Conservation (phyloP, 2,113 vertebrate species). For the Tachysurus vachellii region DNA sequence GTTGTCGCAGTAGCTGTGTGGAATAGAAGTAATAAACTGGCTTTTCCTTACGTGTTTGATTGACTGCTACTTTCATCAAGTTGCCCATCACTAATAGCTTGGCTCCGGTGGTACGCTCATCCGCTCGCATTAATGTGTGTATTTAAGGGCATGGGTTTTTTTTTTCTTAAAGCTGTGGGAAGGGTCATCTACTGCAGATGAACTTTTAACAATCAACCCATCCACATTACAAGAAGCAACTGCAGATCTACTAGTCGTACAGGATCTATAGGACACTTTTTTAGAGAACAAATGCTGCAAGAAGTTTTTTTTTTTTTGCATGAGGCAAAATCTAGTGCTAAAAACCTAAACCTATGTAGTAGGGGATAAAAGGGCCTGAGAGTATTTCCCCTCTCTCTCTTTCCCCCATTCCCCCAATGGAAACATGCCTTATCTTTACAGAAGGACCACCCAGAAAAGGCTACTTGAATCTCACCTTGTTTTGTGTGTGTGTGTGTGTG, state of each 20-base stretch:
- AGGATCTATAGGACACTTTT: slow-evolving; percentile 72
- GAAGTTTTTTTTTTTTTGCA: slow-evolving; percentile 70
- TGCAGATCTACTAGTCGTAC: slow-evolving; percentile 51
- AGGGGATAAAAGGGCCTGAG: slow-evolving; percentile 68
- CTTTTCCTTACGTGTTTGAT: slow-evolving; percentile 30
- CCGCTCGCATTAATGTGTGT: slow-evolving; percentile 46
- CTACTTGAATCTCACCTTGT: slow-evolving; percentile 63
- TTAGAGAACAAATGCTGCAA: slow-evolving; percentile 70
- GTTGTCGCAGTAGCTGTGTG: slow-evolving; percentile 57
- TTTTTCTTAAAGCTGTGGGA: background rate
- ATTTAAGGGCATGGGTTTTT: background rate
- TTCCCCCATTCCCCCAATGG: slow-evolving; percentile 63
- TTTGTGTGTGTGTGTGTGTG: slow-evolving; percentile 26
- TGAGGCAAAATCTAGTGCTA: slow-evolving; percentile 68
- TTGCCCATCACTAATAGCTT: slow-evolving; percentile 23
- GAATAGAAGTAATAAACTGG: slow-evolving; percentile 51
- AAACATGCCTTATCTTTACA: slow-evolving; percentile 75
- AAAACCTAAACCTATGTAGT: slow-evolving; percentile 66
- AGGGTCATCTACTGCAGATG: background rate
- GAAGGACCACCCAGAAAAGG: slow-evolving; percentile 77
- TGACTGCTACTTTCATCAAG: background rate
- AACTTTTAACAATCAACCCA: background rate
- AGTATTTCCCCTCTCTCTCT: background rate
- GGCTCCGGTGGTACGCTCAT: slow-evolving; percentile 35
- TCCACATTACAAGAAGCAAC: background rate